Base-by-base conservation (phyloP, 1,140 invertebrate species). In the Drosophila leontia region DNA sequence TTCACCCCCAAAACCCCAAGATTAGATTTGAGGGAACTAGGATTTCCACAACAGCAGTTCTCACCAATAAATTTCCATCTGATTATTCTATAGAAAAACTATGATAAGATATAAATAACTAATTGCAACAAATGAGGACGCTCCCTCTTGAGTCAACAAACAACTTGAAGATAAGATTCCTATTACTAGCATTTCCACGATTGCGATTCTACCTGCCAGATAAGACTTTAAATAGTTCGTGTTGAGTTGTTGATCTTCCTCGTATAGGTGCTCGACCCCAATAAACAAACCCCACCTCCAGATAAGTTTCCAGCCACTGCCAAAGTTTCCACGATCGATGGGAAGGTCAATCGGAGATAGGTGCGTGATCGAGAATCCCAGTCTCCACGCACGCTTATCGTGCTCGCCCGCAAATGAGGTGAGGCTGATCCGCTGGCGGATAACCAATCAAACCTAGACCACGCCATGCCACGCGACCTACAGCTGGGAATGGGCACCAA, bases 391-490 rank as follows among this genome's bases (percentile, higher is more conserved):
- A 41, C 55, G 55, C 67, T 60, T 60, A 72, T 74, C 70, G 70
- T 74, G 70, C 37, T 29, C 32, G 67, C 44, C 29, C 37, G 35
- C 19, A 51, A 42, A 68, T 68, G 63, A 71, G 64, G 64, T 56
- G 63, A 63, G 45, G 29, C 65, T 69, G 67, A 70, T 70, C 35
- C 47, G 39, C 34, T 15, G 6, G n/a, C 67, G 61, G 67, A 67
- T 70, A 70, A 42, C 61, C 26, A 67, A 70, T 45, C 32, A 50
- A 34, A n/a, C 19, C 15, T 34, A 23, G 69, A 72, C 70, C 70
- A 74, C 70, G 70, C 70, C 70, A 74, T 41, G 68, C 70, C 70
- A 74, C 70, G 55, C 70, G 70, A 72, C 68, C 67, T 44, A 17
- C 42, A 29, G 35, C 65, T 71, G 63, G 63, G 51, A 29, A 47